Percentiles rank a stretch among this genome's conserved stretches.
phyloP scores from a whole-genome alignment of 2,113 vertebrate genomes.

The Rhinolophus sinicus region DNA sequence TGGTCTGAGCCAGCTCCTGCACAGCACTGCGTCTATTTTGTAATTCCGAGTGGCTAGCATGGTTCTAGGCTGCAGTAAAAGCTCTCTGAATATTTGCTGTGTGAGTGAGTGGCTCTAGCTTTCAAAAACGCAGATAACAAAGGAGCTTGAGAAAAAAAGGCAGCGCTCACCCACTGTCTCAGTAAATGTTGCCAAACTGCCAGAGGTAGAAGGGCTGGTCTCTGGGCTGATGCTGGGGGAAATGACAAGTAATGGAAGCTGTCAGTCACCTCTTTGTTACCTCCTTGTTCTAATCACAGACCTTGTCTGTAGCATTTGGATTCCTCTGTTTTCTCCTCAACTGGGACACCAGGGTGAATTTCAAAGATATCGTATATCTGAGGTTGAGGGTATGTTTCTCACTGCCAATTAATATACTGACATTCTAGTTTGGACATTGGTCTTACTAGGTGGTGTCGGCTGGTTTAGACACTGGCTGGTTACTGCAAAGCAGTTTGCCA shows the following conservation, averaged over 20 bases:
- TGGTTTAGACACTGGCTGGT: background rate
- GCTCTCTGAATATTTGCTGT: background rate
- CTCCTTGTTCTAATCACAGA: background rate
- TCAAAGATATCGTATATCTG: background rate
- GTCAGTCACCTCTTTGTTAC: background rate
- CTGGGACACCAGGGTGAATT: background rate
- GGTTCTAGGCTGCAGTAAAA: background rate
- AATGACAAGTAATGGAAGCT: background rate
- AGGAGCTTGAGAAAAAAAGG: conserved; percentile 5
- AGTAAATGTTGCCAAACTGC: background rate
- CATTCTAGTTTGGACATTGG: background rate
- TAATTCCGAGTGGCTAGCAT: background rate
- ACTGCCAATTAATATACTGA: background rate
- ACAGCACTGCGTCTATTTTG: background rate
- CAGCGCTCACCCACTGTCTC: background rate
- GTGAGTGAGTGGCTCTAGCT: background rate
- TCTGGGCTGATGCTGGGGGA: too few relatives aligned
- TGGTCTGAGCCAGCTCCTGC: background rate
- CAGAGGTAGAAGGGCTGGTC: background rate
- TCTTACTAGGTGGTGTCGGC: background rate
- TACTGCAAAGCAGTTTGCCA: background rate
- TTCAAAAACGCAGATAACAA: background rate
- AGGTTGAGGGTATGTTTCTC: background rate
- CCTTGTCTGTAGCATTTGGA: background rate
- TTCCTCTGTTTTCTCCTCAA: background rate